Conservation (phyloP, 2,797 vertebrate species). For the Apogon talboti region DNA sequence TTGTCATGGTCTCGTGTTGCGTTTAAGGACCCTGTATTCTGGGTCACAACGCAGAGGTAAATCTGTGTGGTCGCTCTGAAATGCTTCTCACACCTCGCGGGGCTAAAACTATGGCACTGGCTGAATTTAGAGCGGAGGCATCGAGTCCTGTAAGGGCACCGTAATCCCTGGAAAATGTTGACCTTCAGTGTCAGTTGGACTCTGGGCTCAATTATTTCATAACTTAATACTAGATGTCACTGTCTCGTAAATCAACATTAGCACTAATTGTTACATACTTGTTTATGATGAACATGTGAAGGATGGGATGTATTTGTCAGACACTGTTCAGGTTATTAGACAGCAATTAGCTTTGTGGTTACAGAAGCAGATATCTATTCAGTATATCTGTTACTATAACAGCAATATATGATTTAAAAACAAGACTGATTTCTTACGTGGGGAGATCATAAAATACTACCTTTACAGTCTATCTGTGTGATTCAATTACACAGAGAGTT, state of each 20-base stretch:
- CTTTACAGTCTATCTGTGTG: too few species aligned
- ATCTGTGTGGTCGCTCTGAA: conserved; percentile 1
- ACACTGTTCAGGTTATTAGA: too few species aligned
- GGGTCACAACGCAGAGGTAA: conserved; percentile 9
- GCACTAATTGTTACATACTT: too few species aligned
- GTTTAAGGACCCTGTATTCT: not conserved
- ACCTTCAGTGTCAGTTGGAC: not conserved
- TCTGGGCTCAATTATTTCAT: not conserved
- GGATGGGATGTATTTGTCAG: too few species aligned
- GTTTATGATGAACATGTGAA: too few species aligned
- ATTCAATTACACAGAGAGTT: too few species aligned
- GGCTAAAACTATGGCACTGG: not conserved
- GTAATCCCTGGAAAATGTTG: conserved; percentile 21
- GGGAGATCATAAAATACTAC: too few species aligned
- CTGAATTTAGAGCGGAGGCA: conserved; percentile 9
- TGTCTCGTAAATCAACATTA: not conserved
- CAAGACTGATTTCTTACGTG: too few species aligned
- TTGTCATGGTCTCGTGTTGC: conserved; percentile 25
- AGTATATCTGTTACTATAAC: too few species aligned
- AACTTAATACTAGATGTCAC: not conserved
- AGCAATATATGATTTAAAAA: too few species aligned
- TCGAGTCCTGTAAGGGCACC: not conserved
- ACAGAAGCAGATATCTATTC: too few species aligned
- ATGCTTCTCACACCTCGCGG: conserved; percentile 2
- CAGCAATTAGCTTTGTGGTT: too few species aligned